Percentiles rank a stretch among this genome's conserved stretches.
Evolutionary conservation across 2,797 vertebrate genomes (phyloP).

Genomic region (Lemur catta): DNA sequence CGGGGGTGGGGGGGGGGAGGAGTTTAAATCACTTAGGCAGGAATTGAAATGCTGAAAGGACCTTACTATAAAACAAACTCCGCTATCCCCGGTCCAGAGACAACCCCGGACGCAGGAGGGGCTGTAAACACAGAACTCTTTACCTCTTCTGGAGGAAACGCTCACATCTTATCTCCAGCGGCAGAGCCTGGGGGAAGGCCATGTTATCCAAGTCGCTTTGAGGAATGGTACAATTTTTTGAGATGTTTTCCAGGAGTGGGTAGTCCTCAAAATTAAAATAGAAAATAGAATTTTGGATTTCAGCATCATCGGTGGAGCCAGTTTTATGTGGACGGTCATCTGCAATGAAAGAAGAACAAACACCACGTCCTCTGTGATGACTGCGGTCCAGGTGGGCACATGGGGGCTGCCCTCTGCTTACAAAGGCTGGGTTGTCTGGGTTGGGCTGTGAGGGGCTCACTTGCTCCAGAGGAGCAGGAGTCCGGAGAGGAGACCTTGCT

Average conservation of each 20-base stretch:
- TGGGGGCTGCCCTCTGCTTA: not conserved
- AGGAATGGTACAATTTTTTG: not conserved
- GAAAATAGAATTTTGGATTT: constrained; percentile 71
- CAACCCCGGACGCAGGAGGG: not conserved
- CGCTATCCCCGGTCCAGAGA: not conserved
- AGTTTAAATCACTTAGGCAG: not conserved
- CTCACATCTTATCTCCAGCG: constrained; percentile 79
- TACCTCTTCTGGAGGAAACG: constrained; percentile 78
- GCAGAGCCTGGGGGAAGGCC: constrained; percentile 6
- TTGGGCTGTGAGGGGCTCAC: not conserved
- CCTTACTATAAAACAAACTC: not conserved
- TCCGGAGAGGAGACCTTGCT: not conserved
- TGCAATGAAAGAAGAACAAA: not conserved
- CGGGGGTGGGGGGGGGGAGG: not conserved
- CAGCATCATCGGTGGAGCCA: not conserved
- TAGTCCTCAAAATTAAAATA: constrained; percentile 80
- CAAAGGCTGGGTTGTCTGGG: not conserved
- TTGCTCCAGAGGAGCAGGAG: not conserved
- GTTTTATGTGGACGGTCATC: constrained; percentile 16
- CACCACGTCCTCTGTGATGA: accelerated
- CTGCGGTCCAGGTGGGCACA: accelerated
- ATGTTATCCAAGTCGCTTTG: not conserved
- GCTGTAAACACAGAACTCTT: not conserved
- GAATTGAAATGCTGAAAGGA: not conserved
- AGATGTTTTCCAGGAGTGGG: constrained; percentile 68